These are phyloP conservation scores for Hippasteria phrygiana DNA, from an alignment of 53 echinoderm and acorn worm species.

Conservation along the genomic window DNA sequence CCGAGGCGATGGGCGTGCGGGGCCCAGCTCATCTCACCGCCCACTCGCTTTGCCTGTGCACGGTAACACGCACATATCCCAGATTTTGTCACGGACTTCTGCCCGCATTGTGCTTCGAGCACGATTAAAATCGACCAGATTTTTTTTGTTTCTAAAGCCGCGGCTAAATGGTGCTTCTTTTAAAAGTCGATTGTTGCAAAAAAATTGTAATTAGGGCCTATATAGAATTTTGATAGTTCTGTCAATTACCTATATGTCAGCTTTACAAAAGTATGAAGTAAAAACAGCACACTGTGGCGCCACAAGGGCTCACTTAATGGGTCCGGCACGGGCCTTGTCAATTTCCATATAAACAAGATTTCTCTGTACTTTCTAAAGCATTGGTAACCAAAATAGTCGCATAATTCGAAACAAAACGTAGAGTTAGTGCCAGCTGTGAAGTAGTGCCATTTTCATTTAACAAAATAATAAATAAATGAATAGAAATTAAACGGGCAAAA, in stretches of 20 bases:
- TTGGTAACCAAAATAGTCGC: too few species aligned
- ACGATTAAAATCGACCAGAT: not conserved
- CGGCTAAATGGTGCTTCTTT: not conserved
- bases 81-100: conserved; percentile 30
- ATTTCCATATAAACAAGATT: too few species aligned
- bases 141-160: not conserved
- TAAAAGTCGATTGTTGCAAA: not conserved
- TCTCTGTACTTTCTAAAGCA: too few species aligned
- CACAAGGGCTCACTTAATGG: not conserved
- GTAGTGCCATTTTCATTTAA: too few species aligned
- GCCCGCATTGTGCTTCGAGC: conserved; percentile 14
- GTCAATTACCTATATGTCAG: not conserved
- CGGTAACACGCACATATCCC: not conserved
- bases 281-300: not conserved
- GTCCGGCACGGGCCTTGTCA: too few species aligned
- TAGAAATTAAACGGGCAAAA: too few species aligned
- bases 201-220: not conserved
- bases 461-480: too few species aligned
- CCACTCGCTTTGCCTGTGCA: conserved; percentile 30
- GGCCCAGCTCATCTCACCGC: conserved; percentile 38
- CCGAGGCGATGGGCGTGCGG: conserved; percentile 36
- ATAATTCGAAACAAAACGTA: too few species aligned
- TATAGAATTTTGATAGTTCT: not conserved
- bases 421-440: too few species aligned
- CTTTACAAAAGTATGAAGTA: not conserved